These are phyloP conservation scores for Aphrophora alni DNA, from an alignment of 2,888 invertebrate genomes.

Conservation along the genomic window DNA sequence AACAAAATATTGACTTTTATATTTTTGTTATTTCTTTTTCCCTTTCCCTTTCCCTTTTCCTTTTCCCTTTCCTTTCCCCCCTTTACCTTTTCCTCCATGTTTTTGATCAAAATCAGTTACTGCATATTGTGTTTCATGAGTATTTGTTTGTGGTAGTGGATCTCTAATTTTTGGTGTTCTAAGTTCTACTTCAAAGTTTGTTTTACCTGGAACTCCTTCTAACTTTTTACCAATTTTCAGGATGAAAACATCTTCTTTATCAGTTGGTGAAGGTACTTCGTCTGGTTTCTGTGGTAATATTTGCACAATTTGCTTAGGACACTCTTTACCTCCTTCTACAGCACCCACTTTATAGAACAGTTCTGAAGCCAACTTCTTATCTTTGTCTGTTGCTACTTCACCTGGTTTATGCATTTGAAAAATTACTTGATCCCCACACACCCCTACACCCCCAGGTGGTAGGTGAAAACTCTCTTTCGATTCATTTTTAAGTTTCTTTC, in stretches of 20 bases:
- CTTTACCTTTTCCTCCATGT: background rate
- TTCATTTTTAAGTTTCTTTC: background rate
- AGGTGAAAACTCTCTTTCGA: background rate
- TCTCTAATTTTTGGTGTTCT: constrained; percentile 66
- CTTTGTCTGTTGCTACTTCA: constrained; percentile 14
- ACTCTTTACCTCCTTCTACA: constrained; percentile 25
- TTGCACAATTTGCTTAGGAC: constrained; percentile 13
- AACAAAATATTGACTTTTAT: background rate
- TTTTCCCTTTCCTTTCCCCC: constrained; percentile 1
- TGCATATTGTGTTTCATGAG: constrained; percentile 31
- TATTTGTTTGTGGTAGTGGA: constrained; percentile 25
- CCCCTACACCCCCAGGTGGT: constrained; percentile 23
- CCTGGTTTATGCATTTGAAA: constrained; percentile 30
- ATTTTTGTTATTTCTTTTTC: background rate
- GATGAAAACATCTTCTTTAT: constrained; percentile 53
- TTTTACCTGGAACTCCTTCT: constrained; percentile 70
- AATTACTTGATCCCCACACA: constrained; percentile 32
- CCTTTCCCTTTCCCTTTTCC: constrained; percentile 22
- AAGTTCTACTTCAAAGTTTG: constrained; percentile 73
- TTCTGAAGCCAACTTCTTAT: constrained; percentile 19
- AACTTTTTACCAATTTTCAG: constrained; percentile 78
- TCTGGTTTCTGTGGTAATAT: constrained; percentile 14
- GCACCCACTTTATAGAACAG: constrained; percentile 29
- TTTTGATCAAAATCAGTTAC: constrained; percentile 14
- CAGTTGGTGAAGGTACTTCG: background rate